phyloP scores from a whole-genome alignment of 2,113 vertebrate species.

The Opisthocomus hoazin region DNA sequence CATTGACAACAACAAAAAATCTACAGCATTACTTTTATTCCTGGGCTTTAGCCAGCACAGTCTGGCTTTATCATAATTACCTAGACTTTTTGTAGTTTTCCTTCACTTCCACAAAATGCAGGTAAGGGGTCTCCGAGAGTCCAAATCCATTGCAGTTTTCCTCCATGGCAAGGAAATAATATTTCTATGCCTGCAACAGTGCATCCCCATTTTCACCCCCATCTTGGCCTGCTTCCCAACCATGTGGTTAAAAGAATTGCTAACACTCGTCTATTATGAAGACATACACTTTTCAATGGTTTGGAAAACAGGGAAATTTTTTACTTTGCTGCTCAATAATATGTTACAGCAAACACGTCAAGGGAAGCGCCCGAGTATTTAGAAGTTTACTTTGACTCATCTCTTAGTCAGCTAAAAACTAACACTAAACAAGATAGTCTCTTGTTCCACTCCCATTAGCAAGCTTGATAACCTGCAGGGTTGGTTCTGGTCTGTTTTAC shows the following conservation, averaged over 20 bases:
- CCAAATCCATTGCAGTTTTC: neutral
- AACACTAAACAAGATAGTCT: neutral
- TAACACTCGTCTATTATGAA: neutral
- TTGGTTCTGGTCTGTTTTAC: neutral
- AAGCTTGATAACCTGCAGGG: neutral
- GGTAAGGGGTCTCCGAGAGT: neutral
- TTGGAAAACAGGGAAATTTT: neutral
- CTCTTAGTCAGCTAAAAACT: neutral
- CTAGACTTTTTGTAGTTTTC: neutral
- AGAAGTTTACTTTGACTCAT: constrained; percentile 20
- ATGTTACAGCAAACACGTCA: neutral
- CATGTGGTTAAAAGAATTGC: accelerated
- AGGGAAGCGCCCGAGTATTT: neutral
- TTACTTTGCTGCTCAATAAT: neutral
- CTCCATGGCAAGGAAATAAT: neutral
- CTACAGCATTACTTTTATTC: neutral
- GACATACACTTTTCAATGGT: neutral
- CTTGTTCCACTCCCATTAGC: neutral
- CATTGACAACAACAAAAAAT: neutral
- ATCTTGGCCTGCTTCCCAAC: neutral
- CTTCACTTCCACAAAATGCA: neutral
- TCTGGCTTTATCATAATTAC: neutral
- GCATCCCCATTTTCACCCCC: neutral
- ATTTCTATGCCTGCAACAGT: neutral
- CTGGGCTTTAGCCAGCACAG: neutral